Conservation (phyloP, 2,797 vertebrate genomes). For the Epinephelus awoara region DNA sequence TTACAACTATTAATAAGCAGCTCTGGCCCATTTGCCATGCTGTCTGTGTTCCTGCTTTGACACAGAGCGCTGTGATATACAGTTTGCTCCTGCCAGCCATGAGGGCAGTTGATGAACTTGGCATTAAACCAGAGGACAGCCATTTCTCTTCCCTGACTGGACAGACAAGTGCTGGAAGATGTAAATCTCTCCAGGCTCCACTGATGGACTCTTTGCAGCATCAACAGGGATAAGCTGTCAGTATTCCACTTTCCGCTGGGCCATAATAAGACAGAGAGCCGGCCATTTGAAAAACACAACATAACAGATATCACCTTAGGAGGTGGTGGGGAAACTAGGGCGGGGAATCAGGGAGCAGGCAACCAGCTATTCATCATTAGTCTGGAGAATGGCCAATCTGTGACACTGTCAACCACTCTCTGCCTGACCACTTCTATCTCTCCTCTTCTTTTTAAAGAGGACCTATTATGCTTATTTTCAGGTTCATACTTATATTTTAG, state of each 20-base stretch:
- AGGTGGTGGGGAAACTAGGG: constrained; percentile 70
- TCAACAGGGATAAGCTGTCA: constrained; percentile 80
- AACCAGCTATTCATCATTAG: constrained; percentile 75
- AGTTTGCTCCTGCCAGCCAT: constrained; percentile 60
- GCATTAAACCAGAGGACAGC: constrained; percentile 71
- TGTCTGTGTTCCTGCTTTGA: constrained; percentile 62
- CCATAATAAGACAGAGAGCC: constrained; percentile 62
- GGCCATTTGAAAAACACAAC: constrained; percentile 72
- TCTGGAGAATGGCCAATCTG: constrained; percentile 61
- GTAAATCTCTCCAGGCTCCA: constrained; percentile 62
- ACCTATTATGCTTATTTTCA: no score
- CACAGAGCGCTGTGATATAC: constrained; percentile 65
- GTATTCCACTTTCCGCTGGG: constrained; percentile 53
- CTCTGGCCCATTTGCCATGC: constrained; percentile 66
- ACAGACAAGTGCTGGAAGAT: constrained; percentile 75
- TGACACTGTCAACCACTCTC: constrained; percentile 45
- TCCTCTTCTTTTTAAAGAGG: not conserved
- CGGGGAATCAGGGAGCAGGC: constrained; percentile 73
- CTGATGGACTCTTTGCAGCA: constrained; percentile 67
- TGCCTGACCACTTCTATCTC: constrained; percentile 22
- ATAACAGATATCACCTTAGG: constrained; percentile 76
- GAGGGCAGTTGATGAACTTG: constrained; percentile 78
- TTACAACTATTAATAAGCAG: constrained; percentile 76
- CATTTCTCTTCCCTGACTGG: constrained; percentile 68
- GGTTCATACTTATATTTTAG: no score